phyloP scores from a whole-genome alignment of 2,888 invertebrate genomes.

The Eilema depressum region DNA sequence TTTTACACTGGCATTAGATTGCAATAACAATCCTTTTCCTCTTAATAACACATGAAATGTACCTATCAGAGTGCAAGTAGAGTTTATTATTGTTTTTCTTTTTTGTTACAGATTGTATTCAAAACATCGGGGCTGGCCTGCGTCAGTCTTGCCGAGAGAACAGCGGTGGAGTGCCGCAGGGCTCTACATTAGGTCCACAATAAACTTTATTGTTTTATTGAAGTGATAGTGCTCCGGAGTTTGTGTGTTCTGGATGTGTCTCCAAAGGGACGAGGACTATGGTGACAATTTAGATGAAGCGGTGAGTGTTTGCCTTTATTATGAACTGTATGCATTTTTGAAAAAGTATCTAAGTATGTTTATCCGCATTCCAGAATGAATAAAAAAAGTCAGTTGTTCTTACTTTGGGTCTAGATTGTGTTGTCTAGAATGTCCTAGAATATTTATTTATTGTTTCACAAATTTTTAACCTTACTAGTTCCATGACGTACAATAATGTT shows the following conservation, averaged over 20 bases:
- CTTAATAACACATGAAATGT: constrained; percentile 55
- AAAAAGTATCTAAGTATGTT: neutral
- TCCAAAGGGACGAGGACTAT: constrained; percentile 80
- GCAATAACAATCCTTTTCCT: constrained; percentile 33
- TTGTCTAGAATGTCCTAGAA: neutral
- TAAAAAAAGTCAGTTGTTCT: neutral
- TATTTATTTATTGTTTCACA: neutral
- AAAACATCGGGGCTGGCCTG: constrained; percentile 76
- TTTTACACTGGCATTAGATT: constrained; percentile 54
- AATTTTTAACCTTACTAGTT: too few species aligned
- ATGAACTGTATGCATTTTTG: neutral
- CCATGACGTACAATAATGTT: too few species aligned
- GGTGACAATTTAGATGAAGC: constrained; percentile 74
- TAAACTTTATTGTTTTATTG: constrained; percentile 46
- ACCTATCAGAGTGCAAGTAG: constrained; percentile 56
- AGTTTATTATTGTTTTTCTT: constrained; percentile 85
- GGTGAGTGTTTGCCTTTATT: constrained; percentile 64
- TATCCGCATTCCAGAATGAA: neutral
- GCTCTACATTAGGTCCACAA: constrained; percentile 58
- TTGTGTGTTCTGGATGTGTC: constrained; percentile 82
- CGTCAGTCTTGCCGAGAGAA: constrained; percentile 72
- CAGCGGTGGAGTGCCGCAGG: constrained; percentile 74
- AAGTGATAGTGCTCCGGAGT: constrained; percentile 59
- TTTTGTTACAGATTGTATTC: constrained; percentile 85
- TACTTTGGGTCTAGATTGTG: neutral